Conservation (phyloP, 2,797 vertebrate species). For the Orientallactaga sibirica region DNA sequence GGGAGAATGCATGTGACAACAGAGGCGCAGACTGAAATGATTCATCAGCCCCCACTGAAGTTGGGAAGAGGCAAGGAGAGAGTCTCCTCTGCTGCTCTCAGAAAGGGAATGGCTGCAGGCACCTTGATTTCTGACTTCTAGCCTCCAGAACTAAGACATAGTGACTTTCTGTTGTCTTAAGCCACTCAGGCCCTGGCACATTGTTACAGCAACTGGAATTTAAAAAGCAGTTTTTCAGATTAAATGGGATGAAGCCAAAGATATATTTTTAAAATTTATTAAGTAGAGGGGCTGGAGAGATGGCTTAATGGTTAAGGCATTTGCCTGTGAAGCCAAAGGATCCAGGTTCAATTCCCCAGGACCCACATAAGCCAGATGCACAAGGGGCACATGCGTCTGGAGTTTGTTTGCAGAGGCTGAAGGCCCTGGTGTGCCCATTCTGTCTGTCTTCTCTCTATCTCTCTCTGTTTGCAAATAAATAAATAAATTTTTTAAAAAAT, state of each 20-base stretch:
- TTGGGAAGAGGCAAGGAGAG: not conserved
- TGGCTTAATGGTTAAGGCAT: no score
- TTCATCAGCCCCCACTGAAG: not conserved
- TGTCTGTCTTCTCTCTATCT: no score
- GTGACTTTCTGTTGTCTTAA: not conserved
- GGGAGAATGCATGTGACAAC: not conserved
- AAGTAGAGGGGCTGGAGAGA: no score
- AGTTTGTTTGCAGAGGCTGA: no score
- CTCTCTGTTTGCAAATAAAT: no score
- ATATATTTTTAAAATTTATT: not conserved
- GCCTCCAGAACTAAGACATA: not conserved
- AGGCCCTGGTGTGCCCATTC: no score
- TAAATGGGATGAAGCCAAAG: not conserved
- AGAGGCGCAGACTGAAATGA: not conserved
- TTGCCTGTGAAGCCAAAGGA: no score
- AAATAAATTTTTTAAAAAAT: no score
- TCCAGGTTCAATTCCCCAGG: no score
- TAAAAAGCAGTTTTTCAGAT: not conserved
- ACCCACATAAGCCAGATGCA: no score
- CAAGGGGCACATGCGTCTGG: no score
- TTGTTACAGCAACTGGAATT: not conserved
- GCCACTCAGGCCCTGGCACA: not conserved
- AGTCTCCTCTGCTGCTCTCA: not conserved
- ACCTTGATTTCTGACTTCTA: not conserved
- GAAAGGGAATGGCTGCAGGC: not conserved